Conservation (phyloP, 2,888 invertebrate genomes). For the Apocheima hispidaria region DNA sequence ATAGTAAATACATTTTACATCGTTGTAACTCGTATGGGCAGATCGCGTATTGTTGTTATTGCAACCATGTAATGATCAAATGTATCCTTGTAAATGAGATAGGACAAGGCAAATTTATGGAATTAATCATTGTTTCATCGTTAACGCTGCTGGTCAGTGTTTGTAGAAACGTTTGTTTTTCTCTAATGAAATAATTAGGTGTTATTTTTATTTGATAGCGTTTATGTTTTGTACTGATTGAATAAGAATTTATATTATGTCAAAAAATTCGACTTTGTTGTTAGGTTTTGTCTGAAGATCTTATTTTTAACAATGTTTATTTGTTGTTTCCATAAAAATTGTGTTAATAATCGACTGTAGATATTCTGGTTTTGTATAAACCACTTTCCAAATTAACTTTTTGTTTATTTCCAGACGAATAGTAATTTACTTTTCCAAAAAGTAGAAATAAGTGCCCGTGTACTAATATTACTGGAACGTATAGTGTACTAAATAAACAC, state of each 20-base stretch:
- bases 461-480: not conserved
- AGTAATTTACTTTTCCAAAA: not conserved
- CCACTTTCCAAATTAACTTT: not conserved
- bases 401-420: not conserved
- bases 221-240: slow-evolving; percentile 1
- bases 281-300: not conserved
- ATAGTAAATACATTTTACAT: not conserved
- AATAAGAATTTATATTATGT: not conserved
- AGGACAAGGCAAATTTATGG: not conserved
- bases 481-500: not conserved
- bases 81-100: not conserved
- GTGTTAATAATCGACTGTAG: not conserved
- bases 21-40: not conserved
- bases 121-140: slow-evolving; percentile 7
- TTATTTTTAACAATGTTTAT: not conserved
- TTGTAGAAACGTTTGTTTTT: not conserved
- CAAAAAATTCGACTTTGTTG: not conserved
- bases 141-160: slow-evolving; percentile 11
- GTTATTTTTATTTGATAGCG: not conserved
- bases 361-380: not conserved
- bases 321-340: not conserved
- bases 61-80: not conserved
- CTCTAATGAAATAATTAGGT: not conserved
- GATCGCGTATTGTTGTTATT: not conserved
- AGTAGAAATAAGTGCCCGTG: not conserved